phyloP scores from a whole-genome alignment of 2,113 vertebrate genomes.

The Perca fluviatilis region DNA sequence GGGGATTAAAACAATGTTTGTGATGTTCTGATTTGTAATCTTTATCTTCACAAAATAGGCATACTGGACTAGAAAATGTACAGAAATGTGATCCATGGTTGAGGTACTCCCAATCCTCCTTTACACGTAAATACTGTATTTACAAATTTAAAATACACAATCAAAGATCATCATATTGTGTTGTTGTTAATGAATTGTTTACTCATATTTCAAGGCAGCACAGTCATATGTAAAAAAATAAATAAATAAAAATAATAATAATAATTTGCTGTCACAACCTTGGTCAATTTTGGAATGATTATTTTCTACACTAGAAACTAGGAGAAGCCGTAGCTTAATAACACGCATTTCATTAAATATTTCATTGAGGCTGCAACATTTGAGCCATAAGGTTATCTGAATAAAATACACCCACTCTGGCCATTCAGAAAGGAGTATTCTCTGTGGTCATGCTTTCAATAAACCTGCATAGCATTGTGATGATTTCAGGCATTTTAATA shows the following conservation, averaged over 20 bases:
- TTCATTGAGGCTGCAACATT: not conserved
- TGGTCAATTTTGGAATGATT: not conserved
- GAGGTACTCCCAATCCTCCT: not conserved
- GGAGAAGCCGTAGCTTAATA: not conserved
- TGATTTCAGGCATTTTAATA: not conserved
- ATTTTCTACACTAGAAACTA: not conserved
- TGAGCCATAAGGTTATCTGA: not conserved
- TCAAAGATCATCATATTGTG: not conserved
- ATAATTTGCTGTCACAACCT: not conserved
- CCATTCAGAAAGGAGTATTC: not conserved
- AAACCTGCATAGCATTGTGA: not conserved
- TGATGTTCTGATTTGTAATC: not conserved
- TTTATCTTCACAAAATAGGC: too few relatives aligned
- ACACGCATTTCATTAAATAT: constrained; percentile 1
- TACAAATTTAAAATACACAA: not conserved
- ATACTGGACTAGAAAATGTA: too few relatives aligned
- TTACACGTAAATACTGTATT: too few relatives aligned
- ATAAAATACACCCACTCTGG: not conserved
- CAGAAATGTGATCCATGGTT: not conserved
- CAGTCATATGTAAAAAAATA: not conserved
- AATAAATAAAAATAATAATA: too few relatives aligned
- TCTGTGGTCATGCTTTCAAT: constrained; percentile 1
- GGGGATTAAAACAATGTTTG: not conserved
- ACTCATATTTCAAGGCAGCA: not conserved
- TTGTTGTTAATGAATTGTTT: not conserved